Conservation (phyloP, 2,888 invertebrate species). For the Xestobium rufovillosum region DNA sequence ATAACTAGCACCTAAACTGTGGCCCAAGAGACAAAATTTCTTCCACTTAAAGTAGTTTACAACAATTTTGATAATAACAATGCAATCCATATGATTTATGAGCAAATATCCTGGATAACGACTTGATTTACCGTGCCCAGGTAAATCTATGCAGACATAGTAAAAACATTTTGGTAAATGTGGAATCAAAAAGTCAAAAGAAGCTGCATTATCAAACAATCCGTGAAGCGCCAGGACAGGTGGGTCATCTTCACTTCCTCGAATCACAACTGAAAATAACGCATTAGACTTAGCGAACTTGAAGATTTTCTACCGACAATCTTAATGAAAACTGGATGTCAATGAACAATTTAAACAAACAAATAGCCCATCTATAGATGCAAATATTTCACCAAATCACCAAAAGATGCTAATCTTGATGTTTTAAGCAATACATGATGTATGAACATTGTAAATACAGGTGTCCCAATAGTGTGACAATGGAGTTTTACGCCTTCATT, state of each 20-base stretch:
- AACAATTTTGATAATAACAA: constrained; percentile 35
- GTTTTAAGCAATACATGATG: no score
- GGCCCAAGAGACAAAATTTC: constrained; percentile 36
- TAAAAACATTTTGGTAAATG: constrained; percentile 44
- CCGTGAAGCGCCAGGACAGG: constrained; percentile 55
- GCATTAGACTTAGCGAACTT: no score
- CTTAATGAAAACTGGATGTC: no score
- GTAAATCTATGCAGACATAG: constrained; percentile 49
- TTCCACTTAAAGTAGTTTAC: constrained; percentile 32
- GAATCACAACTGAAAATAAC: no score
- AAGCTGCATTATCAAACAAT: constrained; percentile 51
- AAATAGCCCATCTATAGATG: no score
- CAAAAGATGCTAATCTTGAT: no score
- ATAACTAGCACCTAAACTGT: constrained; percentile 47
- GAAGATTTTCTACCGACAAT: no score
- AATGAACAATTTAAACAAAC: no score
- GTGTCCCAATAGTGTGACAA: no score
- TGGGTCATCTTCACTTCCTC: constrained; percentile 50
- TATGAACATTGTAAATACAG: no score
- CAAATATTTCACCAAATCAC: no score
- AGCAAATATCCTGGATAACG: constrained; percentile 41
- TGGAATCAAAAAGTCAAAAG: constrained; percentile 51
- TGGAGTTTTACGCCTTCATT: no score
- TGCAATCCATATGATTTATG: constrained; percentile 41
- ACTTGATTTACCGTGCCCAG: constrained; percentile 55